Conservation (phyloP, 2,888 invertebrate genomes). For the Drosophila mayaguana region DNA sequence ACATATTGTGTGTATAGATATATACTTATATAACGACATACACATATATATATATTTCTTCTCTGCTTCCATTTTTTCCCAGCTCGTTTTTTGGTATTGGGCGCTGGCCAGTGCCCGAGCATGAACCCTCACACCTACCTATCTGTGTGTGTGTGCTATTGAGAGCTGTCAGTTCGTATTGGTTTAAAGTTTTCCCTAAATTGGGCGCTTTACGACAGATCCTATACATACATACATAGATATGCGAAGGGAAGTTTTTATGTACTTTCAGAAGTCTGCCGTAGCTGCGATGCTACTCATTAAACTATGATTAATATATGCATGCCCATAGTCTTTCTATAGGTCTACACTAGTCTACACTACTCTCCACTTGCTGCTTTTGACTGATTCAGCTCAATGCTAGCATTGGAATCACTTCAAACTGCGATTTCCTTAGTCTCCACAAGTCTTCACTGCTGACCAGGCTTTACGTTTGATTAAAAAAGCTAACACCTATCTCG, state of each 20-base stretch:
- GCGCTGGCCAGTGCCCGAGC: conserved; percentile 65
- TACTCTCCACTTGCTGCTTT: background rate
- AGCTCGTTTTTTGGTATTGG: conserved; percentile 66
- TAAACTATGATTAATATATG: background rate
- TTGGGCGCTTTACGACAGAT: conserved; percentile 26
- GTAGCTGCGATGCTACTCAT: background rate
- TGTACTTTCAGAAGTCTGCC: background rate
- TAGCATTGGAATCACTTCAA: background rate
- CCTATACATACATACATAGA: background rate
- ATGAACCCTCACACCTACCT: conserved; percentile 21
- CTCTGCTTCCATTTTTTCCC: conserved; percentile 34
- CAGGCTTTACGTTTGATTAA: background rate
- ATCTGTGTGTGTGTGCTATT: conserved; percentile 33
- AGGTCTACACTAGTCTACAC: background rate
- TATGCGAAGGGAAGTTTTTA: background rate
- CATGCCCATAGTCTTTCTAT: background rate
- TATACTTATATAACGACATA: conserved; percentile 37
- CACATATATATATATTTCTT: conserved; percentile 37
- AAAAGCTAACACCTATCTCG: no score
- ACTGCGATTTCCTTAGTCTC: background rate
- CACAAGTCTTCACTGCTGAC: conserved; percentile 5
- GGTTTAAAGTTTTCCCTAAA: conserved; percentile 50
- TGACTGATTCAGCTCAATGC: background rate
- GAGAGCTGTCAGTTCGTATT: conserved; percentile 66
- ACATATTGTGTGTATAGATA: conserved; percentile 66